Evolutionary conservation across 2,113 vertebrate species (phyloP).

Genomic region (Lycocorax pyrrhopterus): DNA sequence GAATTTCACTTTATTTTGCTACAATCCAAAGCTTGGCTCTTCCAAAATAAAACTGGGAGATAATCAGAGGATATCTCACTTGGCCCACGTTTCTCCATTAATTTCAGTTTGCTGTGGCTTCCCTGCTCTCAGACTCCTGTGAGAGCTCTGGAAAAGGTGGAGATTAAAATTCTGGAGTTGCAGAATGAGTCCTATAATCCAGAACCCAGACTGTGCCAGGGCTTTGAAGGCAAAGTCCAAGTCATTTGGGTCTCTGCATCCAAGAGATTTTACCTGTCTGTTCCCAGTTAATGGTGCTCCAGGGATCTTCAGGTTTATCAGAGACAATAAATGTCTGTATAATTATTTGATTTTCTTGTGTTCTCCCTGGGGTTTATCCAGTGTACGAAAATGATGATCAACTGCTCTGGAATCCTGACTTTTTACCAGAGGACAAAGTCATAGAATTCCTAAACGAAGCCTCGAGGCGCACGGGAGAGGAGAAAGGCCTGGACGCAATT

Average conservation of each 20-base stretch:
- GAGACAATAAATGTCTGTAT: not conserved
- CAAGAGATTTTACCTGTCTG: accelerated
- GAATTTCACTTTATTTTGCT: not conserved
- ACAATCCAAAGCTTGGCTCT: not conserved
- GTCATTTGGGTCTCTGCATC: not conserved
- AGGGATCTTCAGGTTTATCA: too few relatives aligned
- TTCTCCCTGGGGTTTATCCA: not conserved
- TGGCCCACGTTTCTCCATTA: not conserved
- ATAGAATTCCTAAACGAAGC: constrained; percentile 91
- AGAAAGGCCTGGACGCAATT: constrained; percentile 90
- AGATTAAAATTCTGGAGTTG: not conserved
- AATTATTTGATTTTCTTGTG: not conserved
- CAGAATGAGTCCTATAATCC: not conserved
- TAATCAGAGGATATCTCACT: not conserved
- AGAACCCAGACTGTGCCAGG: not conserved
- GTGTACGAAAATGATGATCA: constrained; percentile 98
- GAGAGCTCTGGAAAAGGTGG: not conserved
- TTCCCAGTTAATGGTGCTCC: not conserved
- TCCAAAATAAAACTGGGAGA: not conserved
- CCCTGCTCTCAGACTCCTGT: not conserved
- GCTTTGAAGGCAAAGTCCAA: not conserved
- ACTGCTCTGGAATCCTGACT: constrained; percentile 93
- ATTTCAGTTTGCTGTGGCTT: not conserved
- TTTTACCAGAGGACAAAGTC: constrained; percentile 88
- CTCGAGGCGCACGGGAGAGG: constrained; percentile 87